Conservation (phyloP, 2,113 vertebrate genomes). For the Pseudonaja textilis region DNA sequence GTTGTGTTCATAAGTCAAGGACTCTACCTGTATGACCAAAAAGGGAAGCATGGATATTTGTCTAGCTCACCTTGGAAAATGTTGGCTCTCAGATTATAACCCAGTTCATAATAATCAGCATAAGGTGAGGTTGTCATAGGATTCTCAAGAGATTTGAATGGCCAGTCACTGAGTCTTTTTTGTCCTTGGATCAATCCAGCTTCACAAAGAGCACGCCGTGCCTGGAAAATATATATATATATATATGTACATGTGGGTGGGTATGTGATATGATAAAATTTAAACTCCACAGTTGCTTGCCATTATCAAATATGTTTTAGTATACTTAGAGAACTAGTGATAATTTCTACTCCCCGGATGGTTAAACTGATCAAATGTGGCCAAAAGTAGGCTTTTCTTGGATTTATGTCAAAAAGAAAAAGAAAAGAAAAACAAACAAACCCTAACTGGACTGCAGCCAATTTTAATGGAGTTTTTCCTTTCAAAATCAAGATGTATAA, state of each 20-base stretch:
- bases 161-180: slow-evolving; percentile 26
- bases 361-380: neutral
- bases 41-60: neutral
- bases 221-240: slow-evolving; percentile 38
- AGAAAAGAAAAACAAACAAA: neutral
- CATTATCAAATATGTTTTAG: neutral
- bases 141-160: slow-evolving; percentile 19
- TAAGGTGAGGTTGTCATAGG: slow-evolving; percentile 30
- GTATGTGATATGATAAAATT: neutral
- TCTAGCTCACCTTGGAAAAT: slow-evolving; percentile 66
- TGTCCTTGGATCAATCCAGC: slow-evolving; percentile 27
- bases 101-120: slow-evolving; percentile 63
- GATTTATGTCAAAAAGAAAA: neutral
- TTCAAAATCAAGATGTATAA: neutral
- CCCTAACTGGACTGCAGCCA: neutral
- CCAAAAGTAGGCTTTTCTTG: neutral
- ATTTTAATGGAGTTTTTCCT: neutral
- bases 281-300: neutral
- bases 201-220: slow-evolving; percentile 29
- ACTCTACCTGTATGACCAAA: neutral
- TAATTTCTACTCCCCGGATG: neutral
- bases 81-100: slow-evolving; percentile 65
- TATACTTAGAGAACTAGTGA: neutral
- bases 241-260: fast-evolving
- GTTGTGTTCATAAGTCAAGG: neutral